Evolutionary conservation across 2,113 vertebrate species (phyloP), one percentile per base, ranked within the genome.

Genomic region (Pollimyrus isidori): DNA sequence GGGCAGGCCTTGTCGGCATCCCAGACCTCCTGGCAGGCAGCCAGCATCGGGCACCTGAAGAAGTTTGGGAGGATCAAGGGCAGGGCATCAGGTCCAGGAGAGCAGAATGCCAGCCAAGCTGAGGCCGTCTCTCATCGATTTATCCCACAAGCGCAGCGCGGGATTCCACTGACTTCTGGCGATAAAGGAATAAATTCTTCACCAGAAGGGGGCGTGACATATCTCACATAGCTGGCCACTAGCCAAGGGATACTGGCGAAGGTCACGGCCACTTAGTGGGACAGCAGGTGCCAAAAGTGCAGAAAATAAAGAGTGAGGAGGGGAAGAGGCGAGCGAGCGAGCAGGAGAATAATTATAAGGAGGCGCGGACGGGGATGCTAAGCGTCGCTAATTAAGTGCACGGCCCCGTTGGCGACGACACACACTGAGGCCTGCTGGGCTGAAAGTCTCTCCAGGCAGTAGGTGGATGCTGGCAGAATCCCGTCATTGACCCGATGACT

Each of bases 21-120:
- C 56, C 88, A 50, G 89, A 58, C 89, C 52, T 82, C 90, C 73
- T 88, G 73, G 89, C 49, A 62, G 23, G 76, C 46, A 26, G 87
- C 87, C 45, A 45, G 19, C 15, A 35, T 50, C 35, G 4, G 48
- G 26, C 26, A 5, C 65, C 26, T 35, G n/a, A 30, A 42, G 45
- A 35, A n/a, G 23, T 19, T 49, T 10, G 3, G 87, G n/a, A 49
- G 4, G 3, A 42, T 11, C 7, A 50, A 6, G 35, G 39, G 13
- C 69, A 50, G 86, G 50, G 26, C 50, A 3, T 9, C 49, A 21
- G 26, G 49, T 48, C 21, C 45, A 2, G 42, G 19, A 46, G 5
- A 84, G 39, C 45, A n/a, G 6, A 46, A 46, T 26, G 53, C 9
- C 56, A 69, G 86, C 52, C 4, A 39, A 52, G 30, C 52, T n/a